Percentiles rank a stretch among this genome's conserved stretches.
phyloP scores from a whole-genome alignment of 2,888 invertebrate genomes.

The Cinara cedri region DNA sequence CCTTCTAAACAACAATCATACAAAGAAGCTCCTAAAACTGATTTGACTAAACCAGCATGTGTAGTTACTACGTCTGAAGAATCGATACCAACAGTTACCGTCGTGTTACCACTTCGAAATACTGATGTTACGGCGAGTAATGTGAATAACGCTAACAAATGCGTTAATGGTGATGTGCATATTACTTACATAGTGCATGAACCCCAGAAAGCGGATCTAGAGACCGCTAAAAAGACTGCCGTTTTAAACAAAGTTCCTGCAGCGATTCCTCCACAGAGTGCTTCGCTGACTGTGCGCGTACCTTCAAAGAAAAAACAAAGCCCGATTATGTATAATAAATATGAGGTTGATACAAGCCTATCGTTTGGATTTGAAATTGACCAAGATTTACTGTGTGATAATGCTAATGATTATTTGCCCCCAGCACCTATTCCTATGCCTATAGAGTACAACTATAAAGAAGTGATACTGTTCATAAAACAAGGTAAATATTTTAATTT shows the following conservation, averaged over 20 bases:
- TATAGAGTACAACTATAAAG: constrained; percentile 54
- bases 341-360: constrained; percentile 56
- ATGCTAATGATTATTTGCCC: constrained; percentile 35
- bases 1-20: constrained; percentile 57
- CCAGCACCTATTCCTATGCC: constrained; percentile 51
- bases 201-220: constrained; percentile 46
- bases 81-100: constrained; percentile 54
- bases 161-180: constrained; percentile 53
- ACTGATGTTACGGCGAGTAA: constrained; percentile 20
- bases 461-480: constrained; percentile 54
- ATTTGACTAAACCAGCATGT: constrained; percentile 48
- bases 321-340: constrained; percentile 54
- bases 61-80: constrained; percentile 56
- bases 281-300: constrained; percentile 51
- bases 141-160: constrained; percentile 41
- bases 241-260: constrained; percentile 57
- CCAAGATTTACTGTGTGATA: constrained; percentile 70
- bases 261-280: constrained; percentile 47
- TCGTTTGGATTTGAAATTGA: constrained; percentile 83
- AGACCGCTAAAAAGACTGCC: constrained; percentile 54
- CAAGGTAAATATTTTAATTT: constrained; percentile 38
- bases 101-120: constrained; percentile 44
- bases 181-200: constrained; percentile 54
- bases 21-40: constrained; percentile 47
- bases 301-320: constrained; percentile 55